Evolutionary conservation across 2,888 invertebrate genomes (phyloP).

Genomic region (Tetheella fluctuosa): DNA sequence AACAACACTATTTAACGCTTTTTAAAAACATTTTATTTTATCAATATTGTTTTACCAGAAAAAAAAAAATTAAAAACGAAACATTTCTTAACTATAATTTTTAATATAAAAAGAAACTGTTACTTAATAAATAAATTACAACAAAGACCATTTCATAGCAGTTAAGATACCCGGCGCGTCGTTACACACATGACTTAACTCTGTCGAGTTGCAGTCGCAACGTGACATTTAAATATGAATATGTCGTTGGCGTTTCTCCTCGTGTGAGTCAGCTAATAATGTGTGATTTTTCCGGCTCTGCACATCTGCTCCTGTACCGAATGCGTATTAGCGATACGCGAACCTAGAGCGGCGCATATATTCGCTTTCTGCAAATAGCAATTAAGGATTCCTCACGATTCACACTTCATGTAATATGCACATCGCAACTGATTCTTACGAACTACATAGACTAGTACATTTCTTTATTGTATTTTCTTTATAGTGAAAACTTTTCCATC

Average conservation of each 20-base stretch:
- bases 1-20: no score
- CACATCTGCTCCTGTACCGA: constrained; percentile 61
- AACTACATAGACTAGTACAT: constrained; percentile 22
- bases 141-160: constrained; percentile 12
- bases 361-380: constrained; percentile 34
- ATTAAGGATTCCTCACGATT: constrained; percentile 45
- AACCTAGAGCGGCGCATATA: constrained; percentile 31
- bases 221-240: constrained; percentile 81
- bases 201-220: constrained; percentile 54
- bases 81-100: no score
- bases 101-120: no score
- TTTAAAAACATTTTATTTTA: no score
- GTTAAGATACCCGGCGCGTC: constrained; percentile 28
- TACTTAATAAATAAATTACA: neutral
- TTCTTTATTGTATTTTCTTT: constrained; percentile 29
- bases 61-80: no score
- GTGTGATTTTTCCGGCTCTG: constrained; percentile 70
- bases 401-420: constrained; percentile 19
- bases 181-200: constrained; percentile 60
- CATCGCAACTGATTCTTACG: neutral
- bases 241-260: constrained; percentile 60
- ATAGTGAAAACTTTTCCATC: constrained; percentile 45
- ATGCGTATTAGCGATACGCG: constrained; percentile 29
- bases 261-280: constrained; percentile 69
- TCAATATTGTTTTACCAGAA: no score